Base-by-base conservation (phyloP, 1,140 invertebrate species). In the Diuraphis noxia region DNA sequence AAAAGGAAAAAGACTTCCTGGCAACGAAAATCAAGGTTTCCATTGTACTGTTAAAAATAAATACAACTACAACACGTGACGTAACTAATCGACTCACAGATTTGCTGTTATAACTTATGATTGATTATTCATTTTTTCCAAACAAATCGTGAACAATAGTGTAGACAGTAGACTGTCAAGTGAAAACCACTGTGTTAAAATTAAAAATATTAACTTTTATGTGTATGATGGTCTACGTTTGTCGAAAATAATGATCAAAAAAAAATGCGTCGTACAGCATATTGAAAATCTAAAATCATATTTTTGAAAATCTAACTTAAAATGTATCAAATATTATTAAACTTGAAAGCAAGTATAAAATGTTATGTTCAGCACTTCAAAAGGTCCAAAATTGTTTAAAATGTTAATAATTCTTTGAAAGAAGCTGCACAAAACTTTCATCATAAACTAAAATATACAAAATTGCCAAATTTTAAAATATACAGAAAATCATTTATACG, bases 371-470 rank as follows among this genome's bases (percentile, higher is more conserved):
- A 72, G 23, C 34, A 72, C 30, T n/a, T 72, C 56, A 72, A 72
- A 72, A 72, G n/a, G 13, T 72, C 56, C 56, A 4, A 72, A 30
- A n/a, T 72, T n/a, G 30, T 63, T 72, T 72, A n/a, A n/a, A 72
- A 72, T 72, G n/a, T 72, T 72, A 72, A n/a, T 72, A 72, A 72
- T 72, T 72, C 56, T 72, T 72, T n/a, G 13, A 72, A 72, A 72
- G 30, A 72, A 72, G 30, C 13, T n/a, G n/a, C 13, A 72, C 34
- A 72, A 72, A 72, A 72, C 56, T 72, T 72, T 72, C 13, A 72
- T 13, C 30, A 72, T 63, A n/a, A 72, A 72, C 56, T n/a, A n/a
- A 72, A 72, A n/a, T 72, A n/a, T 19, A 72, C 56, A 72, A n/a
- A 72, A 72, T n/a, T n/a, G 13, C n/a, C n/a, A 72, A n/a, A 72